These are phyloP conservation scores for Apeltes quadracus DNA, from an alignment of 2,113 vertebrate genomes.

Conservation along the genomic window DNA sequence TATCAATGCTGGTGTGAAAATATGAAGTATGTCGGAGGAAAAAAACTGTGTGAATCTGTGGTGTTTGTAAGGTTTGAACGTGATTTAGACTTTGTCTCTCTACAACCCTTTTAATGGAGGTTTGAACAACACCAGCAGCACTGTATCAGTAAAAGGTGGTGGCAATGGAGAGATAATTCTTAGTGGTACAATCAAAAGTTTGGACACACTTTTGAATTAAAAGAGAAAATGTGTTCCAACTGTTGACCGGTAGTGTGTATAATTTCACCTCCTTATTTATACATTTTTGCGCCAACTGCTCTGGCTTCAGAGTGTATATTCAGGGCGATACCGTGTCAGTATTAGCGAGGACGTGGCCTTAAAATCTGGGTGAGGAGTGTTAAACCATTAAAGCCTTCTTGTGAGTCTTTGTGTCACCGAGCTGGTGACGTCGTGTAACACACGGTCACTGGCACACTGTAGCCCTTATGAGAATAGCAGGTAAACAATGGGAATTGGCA, in stretches of 20 bases:
- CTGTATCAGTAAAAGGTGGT: neutral
- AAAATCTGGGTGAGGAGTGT: neutral
- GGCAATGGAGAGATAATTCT: neutral
- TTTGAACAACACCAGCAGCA: neutral
- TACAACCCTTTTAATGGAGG: neutral
- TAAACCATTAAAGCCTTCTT: neutral
- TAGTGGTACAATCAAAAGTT: neutral
- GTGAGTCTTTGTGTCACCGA: neutral
- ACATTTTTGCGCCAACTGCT: too few relatives aligned
- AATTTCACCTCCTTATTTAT: too few relatives aligned
- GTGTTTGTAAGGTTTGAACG: neutral
- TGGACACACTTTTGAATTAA: too few relatives aligned
- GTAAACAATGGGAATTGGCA: constrained; percentile 6
- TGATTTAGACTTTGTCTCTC: neutral
- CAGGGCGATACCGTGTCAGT: neutral
- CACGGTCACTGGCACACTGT: neutral
- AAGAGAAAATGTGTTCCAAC: too few relatives aligned
- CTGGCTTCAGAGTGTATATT: too few relatives aligned
- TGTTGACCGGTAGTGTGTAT: too few relatives aligned
- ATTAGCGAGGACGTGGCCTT: too few relatives aligned
- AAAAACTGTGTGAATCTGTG: constrained; percentile 2
- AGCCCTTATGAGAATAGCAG: neutral
- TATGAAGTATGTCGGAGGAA: neutral
- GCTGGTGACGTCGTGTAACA: neutral
- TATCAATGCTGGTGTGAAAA: neutral